phyloP scores from a whole-genome alignment of 2,888 invertebrate genomes.

The Spicauda simplicius region DNA sequence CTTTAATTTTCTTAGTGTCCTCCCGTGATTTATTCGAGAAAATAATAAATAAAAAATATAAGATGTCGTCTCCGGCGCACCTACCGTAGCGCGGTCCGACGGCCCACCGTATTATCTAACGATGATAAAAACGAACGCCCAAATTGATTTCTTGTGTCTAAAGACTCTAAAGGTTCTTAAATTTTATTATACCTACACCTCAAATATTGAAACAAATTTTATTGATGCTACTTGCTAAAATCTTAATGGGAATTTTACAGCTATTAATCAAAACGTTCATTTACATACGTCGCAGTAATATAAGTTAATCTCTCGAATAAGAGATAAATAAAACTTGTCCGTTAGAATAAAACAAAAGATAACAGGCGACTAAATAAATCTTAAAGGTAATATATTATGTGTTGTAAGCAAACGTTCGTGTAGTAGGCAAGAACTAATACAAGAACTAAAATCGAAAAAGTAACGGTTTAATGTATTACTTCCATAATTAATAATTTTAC shows the following conservation, averaged over 20 bases:
- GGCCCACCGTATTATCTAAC: constrained; percentile 42
- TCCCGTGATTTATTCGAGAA: constrained; percentile 41
- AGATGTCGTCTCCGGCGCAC: constrained; percentile 9
- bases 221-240: constrained; percentile 47
- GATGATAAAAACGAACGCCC: constrained; percentile 43
- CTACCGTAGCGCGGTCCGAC: constrained; percentile 4
- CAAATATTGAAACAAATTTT: constrained; percentile 43
- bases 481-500: too few relatives aligned
- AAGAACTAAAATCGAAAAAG: not conserved
- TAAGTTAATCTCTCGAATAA: constrained; percentile 23
- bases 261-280: constrained; percentile 44
- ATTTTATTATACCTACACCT: constrained; percentile 45
- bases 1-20: constrained; percentile 36
- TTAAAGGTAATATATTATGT: not conserved
- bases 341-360: constrained; percentile 10
- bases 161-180: constrained; percentile 43
- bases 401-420: not conserved
- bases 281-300: constrained; percentile 32
- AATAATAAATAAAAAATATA: constrained; percentile 39
- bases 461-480: too few relatives aligned
- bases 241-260: constrained; percentile 45
- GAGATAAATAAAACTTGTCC: constrained; percentile 16
- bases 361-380: not conserved
- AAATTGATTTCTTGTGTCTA: constrained; percentile 48
- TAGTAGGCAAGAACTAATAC: not conserved